Percentiles rank a stretch among this genome's conserved stretches.
These are phyloP conservation scores for Hephaestus fuliginosus DNA, from an alignment of 2,797 vertebrate species.

Conservation along the genomic window DNA sequence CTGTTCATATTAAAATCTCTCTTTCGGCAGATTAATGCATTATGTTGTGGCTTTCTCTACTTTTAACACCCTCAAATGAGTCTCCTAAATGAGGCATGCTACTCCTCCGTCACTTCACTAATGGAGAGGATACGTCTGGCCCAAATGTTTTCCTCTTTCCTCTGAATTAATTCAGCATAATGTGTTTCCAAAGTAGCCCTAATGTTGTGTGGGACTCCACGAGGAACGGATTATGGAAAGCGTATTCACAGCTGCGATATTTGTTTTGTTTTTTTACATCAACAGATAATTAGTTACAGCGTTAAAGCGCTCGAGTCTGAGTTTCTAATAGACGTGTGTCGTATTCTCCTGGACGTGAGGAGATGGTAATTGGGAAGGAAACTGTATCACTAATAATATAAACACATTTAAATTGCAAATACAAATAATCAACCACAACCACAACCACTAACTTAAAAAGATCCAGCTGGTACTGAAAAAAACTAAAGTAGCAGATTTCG, in stretches of 20 bases:
- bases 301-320: neutral
- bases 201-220: constrained; percentile 4
- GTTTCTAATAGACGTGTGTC: constrained; percentile 21
- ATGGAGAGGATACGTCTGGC: constrained; percentile 20
- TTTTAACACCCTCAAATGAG: constrained; percentile 14
- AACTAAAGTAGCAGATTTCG: neutral
- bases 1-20: neutral
- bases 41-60: constrained; percentile 4
- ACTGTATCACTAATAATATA: neutral
- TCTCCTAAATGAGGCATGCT: constrained; percentile 44
- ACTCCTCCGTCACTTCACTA: constrained; percentile 33
- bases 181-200: constrained; percentile 28
- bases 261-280: constrained; percentile 43
- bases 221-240: constrained; percentile 18
- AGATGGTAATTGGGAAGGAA: neutral
- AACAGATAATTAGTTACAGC: constrained; percentile 37
- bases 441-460: neutral
- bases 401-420: constrained; percentile 14
- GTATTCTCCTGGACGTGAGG: constrained; percentile 7
- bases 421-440: constrained; percentile 2
- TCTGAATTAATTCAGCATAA: constrained; percentile 6
- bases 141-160: constrained; percentile 15
- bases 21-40: constrained; percentile 3
- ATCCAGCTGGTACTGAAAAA: neutral
- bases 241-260: constrained; percentile 26